Base-by-base conservation (phyloP, 1,140 invertebrate species). In the Drosophila ambigua region DNA sequence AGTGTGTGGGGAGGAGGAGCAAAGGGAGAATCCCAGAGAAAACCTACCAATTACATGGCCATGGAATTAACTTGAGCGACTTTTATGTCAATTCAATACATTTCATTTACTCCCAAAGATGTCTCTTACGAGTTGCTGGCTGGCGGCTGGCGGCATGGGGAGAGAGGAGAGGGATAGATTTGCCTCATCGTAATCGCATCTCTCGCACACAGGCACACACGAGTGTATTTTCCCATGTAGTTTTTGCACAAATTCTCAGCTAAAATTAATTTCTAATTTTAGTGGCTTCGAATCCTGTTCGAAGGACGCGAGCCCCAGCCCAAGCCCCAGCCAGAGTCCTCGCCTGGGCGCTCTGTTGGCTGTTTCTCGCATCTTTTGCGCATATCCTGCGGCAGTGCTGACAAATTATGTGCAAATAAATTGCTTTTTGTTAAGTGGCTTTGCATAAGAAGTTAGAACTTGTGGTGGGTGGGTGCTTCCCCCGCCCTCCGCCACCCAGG, bases 61-160 rank as follows among this genome's bases (percentile, higher is more conserved):
- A 64, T 66, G 76, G 83, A 88, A 87, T 87, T 87, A 87, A 87
- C 79, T 87, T 88, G 84, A 89, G 83, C 79, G 79, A 88, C 83
- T 88, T 89, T 88, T 88, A 88, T 88, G 83, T 89, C 83, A 88
- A 88, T 88, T 88, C 83, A 88, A 88, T 88, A 88, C 83, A 89
- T 89, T 88, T 88, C 84, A 88, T 89, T 88, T 83, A 87, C 83
- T 87, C 72, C 59, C 11, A 59, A 65, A 67, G 31, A 49, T 73
- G 45, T 69, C 48, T 59, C 48, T 41, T 55, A 49, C 26, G 16
- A 66, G 20, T 49, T 41, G 26, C 13, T 31, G 13, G 9, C 15
- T 20, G n/a, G 24, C 15, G 20, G 5, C 2, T 9, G 20, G 20
- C 20, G 20, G 20, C 20, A 20, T 0, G 20, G 16, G 20, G 8